Evolutionary conservation across 2,797 vertebrate genomes (phyloP), one percentile per base, ranked within the genome.

Genomic region (Cryptoblepharus egeriae): DNA sequence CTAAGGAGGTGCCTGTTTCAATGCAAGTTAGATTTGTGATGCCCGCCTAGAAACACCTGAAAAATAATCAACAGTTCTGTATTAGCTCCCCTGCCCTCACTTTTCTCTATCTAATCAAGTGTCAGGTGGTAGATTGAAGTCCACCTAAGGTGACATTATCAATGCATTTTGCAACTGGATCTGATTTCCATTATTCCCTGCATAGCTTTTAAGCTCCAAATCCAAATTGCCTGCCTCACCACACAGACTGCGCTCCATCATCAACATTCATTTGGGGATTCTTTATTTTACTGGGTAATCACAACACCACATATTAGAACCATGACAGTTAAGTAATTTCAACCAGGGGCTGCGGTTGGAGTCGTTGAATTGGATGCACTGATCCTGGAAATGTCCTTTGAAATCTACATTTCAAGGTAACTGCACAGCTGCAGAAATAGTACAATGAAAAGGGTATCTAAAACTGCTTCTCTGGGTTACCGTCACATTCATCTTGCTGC

Each of bases 321-420:
- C 2, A 4, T 84, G 89, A 88, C 69, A 82, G 76, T 30, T 71
- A 65, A 70, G 22, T 88, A 82, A 45, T 84, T 90, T 75, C 85
- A 85, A 28, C 45, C 65, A 57, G 24, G 22, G 69, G 49, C 77
- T 87, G 49, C 58, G 22, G 77, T 82, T 82, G 85, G 81, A 68
- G 69, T 83, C 83, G 65, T 16, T 79, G 39, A 89, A 84, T 30
- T 77, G 24, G 72, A 85, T 87, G 84, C 88, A 91, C n/a, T 77
- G 77, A 88, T 94, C 83, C 86, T 75, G 77, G 63, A 58, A 3
- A 55, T 80, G 88, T 82, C 87, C 91, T 93, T 83, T 78, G 86
- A 80, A 90, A 77, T 42, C 77, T 86, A 6, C 64, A 45, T 60
- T 79, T 87, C 91, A 94, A 94, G 91, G 93, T 94, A 90, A 91